A percentile compares a stretch with the other conserved stretches of the same genome.
Conservation (phyloP, 2,888 invertebrate species). For the Trachelus stipa region DNA sequence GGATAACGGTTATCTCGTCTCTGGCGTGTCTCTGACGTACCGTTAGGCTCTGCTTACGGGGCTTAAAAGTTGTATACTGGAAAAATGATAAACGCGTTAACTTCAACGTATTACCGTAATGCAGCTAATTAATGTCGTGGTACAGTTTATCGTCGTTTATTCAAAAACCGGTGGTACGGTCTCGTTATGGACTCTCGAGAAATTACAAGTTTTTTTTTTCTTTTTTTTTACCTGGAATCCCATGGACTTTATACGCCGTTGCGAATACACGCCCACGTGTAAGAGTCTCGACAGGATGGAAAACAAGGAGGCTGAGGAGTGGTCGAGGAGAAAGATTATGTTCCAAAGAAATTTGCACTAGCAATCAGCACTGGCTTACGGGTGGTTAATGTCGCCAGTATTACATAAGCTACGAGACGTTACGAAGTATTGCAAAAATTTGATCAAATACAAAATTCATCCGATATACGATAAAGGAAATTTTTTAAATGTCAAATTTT, state of each 20-base stretch:
- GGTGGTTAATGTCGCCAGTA: neutral
- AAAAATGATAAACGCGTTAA: neutral
- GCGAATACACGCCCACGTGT: neutral
- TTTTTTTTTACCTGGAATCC: neutral
- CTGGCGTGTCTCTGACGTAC: neutral
- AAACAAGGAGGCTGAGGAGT: neutral
- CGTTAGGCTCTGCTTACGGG: neutral
- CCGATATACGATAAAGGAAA: neutral
- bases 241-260: neutral
- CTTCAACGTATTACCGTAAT: neutral
- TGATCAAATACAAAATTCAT: neutral
- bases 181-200: neutral
- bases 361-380: conserved; percentile 20
- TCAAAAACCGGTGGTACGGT: neutral
- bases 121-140: neutral
- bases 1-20: neutral
- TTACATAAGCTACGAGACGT: conserved; percentile 3
- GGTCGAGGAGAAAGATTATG: conserved; percentile 4
- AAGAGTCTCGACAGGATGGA: neutral
- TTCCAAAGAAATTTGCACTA: conserved; percentile 27
- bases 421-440: neutral
- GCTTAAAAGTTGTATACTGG: neutral
- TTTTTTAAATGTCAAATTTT: neutral
- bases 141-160: neutral
- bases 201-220: neutral